Evolutionary conservation across 2,888 invertebrate genomes (phyloP).

Genomic region (Drosophila anomalata): DNA sequence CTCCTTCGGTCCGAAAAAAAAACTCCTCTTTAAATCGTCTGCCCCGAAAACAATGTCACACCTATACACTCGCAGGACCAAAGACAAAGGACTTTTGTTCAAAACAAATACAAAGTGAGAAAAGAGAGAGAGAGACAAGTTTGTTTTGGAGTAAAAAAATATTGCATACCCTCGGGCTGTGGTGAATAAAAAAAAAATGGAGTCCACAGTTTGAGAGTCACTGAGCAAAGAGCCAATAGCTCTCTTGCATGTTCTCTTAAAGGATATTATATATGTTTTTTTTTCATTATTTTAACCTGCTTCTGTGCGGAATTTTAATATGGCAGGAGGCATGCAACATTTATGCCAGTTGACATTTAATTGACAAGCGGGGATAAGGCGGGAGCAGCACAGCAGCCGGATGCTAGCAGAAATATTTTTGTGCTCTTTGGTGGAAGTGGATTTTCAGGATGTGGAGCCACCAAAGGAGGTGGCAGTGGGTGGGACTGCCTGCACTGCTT

Average conservation of each 20-base stretch:
- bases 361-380: conserved; percentile 61
- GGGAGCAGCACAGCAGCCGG: conserved; percentile 11
- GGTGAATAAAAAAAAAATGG: conserved; percentile 46
- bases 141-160: conserved; percentile 14
- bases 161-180: conserved; percentile 34
- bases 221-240: conserved; percentile 30
- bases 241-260: conserved; percentile 32
- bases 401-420: conserved; percentile 39
- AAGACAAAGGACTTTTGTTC: conserved; percentile 45
- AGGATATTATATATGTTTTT: conserved; percentile 6
- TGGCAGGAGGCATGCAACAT: conserved; percentile 56
- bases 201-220: conserved; percentile 47
- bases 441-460: conserved; percentile 1
- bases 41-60: conserved; percentile 43
- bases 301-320: conserved; percentile 62
- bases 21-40: conserved; percentile 31
- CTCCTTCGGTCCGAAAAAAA: conserved; percentile 12
- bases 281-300: conserved; percentile 20
- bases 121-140: conserved; percentile 19
- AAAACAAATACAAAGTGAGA: conserved; percentile 37
- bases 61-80: conserved; percentile 32
- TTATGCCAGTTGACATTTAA: conserved; percentile 75
- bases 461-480: conserved; percentile 10
- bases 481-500: conserved; percentile 50
- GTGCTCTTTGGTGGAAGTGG: conserved; percentile 30